These are phyloP conservation scores for Coelinius sp. DNA, from an alignment of 2,888 invertebrate species.

Conservation along the genomic window DNA sequence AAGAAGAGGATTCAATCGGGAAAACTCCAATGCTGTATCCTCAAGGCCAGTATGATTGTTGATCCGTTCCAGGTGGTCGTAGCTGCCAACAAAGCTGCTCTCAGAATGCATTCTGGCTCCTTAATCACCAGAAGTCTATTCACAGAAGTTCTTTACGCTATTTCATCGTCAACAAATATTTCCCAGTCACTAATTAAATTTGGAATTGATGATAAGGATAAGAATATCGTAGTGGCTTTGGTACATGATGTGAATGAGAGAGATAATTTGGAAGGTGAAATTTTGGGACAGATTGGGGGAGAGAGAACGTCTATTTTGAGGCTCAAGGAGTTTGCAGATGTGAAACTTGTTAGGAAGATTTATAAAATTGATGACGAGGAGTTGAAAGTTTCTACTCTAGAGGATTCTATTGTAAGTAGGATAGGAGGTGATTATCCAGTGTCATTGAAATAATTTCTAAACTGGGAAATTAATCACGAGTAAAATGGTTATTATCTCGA, in stretches of 20 bases:
- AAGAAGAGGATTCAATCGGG: slow-evolving; percentile 74
- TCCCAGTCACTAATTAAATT: slow-evolving; percentile 78
- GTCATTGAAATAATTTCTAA: slow-evolving; percentile 55
- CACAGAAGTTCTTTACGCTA: slow-evolving; percentile 79
- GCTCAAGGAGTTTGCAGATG: slow-evolving; percentile 72
- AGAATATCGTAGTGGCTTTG: slow-evolving; percentile 71
- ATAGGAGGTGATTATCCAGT: slow-evolving; percentile 79
- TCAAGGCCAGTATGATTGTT: slow-evolving; percentile 76
- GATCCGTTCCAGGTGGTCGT: slow-evolving; percentile 77
- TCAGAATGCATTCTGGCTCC: slow-evolving; percentile 71
- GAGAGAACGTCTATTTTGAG: slow-evolving; percentile 72
- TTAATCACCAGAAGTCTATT: slow-evolving; percentile 77
- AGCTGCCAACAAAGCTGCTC: slow-evolving; percentile 79
- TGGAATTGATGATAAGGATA: slow-evolving; percentile 74
- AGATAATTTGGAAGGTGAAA: slow-evolving; percentile 55
- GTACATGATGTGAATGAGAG: slow-evolving; percentile 64
- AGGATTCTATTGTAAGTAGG: slow-evolving; percentile 78
- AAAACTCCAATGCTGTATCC: slow-evolving; percentile 75
- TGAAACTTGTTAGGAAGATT: slow-evolving; percentile 72
- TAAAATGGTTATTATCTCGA: too few relatives aligned
- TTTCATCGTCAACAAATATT: slow-evolving; percentile 80
- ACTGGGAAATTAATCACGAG: too few relatives aligned
- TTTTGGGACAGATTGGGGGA: slow-evolving; percentile 74
- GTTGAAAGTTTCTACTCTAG: slow-evolving; percentile 68
- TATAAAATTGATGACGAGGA: slow-evolving; percentile 77